Conservation (phyloP, 1,140 invertebrate species). For the Babylonia areolata region DNA sequence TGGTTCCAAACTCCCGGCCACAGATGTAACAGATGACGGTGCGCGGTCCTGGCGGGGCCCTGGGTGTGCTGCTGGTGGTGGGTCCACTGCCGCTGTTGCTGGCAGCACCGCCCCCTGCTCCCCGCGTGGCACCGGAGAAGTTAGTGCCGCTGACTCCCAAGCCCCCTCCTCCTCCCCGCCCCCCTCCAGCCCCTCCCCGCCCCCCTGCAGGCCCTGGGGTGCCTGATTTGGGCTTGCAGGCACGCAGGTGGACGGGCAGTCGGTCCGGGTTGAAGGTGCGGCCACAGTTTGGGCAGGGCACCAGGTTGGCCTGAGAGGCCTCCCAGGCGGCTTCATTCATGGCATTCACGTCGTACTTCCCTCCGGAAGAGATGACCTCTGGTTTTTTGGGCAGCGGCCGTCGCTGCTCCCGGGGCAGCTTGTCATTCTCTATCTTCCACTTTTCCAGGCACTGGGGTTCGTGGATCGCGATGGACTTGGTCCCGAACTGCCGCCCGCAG, state of each 20-base stretch:
- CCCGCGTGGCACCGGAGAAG: too few relatives aligned
- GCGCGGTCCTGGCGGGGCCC: constrained; percentile 22
- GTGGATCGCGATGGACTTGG: constrained; percentile 84
- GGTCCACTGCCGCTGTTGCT: not conserved
- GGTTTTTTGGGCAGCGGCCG: constrained; percentile 81
- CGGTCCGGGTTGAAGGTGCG: constrained; percentile 84
- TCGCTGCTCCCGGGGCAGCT: constrained; percentile 80
- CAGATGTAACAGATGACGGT: constrained; percentile 76
- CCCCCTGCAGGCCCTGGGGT: constrained; percentile 3
- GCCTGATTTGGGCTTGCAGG: constrained; percentile 76
- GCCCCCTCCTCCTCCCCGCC: not conserved
- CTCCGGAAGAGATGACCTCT: constrained; percentile 71
- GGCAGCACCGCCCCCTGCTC: not conserved
- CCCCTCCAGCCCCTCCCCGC: not conserved
- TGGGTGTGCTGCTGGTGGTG: not conserved
- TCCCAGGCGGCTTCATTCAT: constrained; percentile 74
- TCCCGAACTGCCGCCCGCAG: constrained; percentile 83
- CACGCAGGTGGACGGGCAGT: constrained; percentile 81
- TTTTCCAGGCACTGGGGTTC: constrained; percentile 87
- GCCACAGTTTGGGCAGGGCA: constrained; percentile 83
- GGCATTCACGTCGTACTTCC: constrained; percentile 66
- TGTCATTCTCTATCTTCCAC: constrained; percentile 83
- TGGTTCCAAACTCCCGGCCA: constrained; percentile 72
- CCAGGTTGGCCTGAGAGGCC: constrained; percentile 78
- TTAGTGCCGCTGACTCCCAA: too few relatives aligned